Evolutionary conservation across 1,140 invertebrate species (phyloP), one percentile per base, ranked within the genome.

Genomic region (Delia radicum): DNA sequence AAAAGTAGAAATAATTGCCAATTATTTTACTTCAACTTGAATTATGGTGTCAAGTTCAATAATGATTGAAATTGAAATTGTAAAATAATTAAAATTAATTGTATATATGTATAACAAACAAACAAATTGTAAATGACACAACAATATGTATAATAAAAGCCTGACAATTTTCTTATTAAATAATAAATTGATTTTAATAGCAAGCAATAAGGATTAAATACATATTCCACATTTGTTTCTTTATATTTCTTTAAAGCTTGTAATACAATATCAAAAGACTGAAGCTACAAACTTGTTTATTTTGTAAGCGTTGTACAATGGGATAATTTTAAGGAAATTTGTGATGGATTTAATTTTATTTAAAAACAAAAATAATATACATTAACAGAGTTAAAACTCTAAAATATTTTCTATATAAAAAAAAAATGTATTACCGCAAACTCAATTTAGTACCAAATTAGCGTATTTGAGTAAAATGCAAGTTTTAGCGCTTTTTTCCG

Each of bases 11-110:
- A 37, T 72, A 72, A 48, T 72, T 72, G 31, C 6, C 42, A 72
- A 42, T 37, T 48, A 72, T 42, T 42, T 42, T n/a, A 31, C 69
- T 42, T 24, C n/a, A 42, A 72, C 28, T 72, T 48, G 69, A 72
- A 72, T 72, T 42, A 72, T 72, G 37, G 42, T 74, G 73, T 74
- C 48, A 31, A 48, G 73, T 29, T 46, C 46, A 55, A 48, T 48
- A 42, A 42, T 42, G 37, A 42, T 42, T 42, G 37, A 42, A 42
- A 10, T 42, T 3, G n/a, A 42, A 15, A 42, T 42, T 42, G 37
- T 42, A 1, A 1, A 42, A 61, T 65, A 65, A 29, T 65, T 26
- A 27, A 65, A 65, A 65, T 65, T 65, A 65, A 65, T 65, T 65
- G 62, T 29, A 29, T 12, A 28, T n/a, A 27, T 42, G 37, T 42